phyloP scores from a whole-genome alignment of 2,113 vertebrate species.

The Takifugu bimaculatus region DNA sequence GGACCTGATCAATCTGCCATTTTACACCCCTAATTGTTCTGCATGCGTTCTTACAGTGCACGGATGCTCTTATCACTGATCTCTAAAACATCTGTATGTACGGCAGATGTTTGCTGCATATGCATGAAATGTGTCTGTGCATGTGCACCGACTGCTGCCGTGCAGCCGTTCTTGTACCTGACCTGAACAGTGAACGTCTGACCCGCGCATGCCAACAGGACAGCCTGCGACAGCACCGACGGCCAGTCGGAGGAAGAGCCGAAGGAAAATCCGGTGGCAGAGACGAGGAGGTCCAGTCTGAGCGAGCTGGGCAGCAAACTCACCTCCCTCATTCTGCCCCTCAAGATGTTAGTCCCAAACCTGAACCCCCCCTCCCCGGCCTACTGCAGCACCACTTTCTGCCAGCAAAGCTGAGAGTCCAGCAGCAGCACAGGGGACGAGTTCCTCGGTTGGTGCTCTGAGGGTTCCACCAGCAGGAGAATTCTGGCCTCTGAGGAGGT shows the following conservation, averaged over 20 bases:
- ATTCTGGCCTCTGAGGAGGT: background rate
- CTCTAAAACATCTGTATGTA: background rate
- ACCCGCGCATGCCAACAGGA: constrained; percentile 68
- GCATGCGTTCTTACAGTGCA: background rate
- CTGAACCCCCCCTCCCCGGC: constrained; percentile 8
- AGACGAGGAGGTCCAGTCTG: constrained; percentile 77
- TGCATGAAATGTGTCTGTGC: constrained; percentile 29
- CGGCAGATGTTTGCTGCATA: constrained; percentile 7
- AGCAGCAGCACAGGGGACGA: constrained; percentile 27
- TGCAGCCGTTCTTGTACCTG: constrained; percentile 21
- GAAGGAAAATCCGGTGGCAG: constrained; percentile 45
- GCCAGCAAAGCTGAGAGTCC: constrained; percentile 1
- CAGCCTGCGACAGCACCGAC: constrained; percentile 57
- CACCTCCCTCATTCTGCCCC: constrained; percentile 69
- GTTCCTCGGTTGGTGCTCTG: constrained; percentile 32
- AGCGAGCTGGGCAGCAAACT: constrained; percentile 79
- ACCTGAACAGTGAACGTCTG: constrained; percentile 46
- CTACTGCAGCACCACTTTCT: constrained; percentile 29
- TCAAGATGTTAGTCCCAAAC: constrained; percentile 72
- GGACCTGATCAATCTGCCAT: no score
- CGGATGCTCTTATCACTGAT: background rate
- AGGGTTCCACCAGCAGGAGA: constrained; percentile 26
- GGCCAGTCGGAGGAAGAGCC: constrained; percentile 63
- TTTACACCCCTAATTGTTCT: background rate
- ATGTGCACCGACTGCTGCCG: constrained; percentile 13